Evolutionary conservation across 2,888 invertebrate species (phyloP).

Genomic region (Aromia moschata): DNA sequence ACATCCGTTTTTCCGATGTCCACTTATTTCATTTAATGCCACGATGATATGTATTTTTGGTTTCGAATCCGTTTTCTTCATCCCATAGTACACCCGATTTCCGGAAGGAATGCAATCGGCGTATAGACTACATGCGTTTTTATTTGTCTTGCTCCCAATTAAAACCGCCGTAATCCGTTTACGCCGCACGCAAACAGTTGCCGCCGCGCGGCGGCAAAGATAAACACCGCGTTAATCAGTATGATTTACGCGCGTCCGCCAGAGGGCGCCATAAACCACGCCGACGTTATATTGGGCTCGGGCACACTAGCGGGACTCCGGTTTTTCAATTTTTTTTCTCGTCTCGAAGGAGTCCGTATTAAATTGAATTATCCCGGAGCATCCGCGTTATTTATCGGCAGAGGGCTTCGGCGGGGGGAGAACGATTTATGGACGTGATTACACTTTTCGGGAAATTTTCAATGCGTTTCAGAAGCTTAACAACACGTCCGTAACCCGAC

Average conservation of each 20-base stretch:
- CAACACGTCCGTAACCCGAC: too few species aligned
- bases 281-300: constrained; percentile 22
- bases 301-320: constrained; percentile 28
- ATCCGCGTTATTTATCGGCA: constrained; percentile 17
- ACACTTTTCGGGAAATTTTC: too few species aligned
- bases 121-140: too few species aligned
- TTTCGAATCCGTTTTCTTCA: too few species aligned
- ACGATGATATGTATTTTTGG: too few species aligned
- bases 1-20: too few species aligned
- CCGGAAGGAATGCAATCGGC: too few species aligned
- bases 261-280: constrained; percentile 26
- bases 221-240: constrained; percentile 21
- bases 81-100: too few species aligned
- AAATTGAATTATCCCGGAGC: constrained; percentile 14
- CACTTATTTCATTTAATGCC: too few species aligned
- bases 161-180: too few species aligned
- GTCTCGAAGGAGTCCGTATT: constrained; percentile 1
- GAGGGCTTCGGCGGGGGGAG: not conserved
- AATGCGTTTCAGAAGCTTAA: too few species aligned
- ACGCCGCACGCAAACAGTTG: too few species aligned
- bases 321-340: constrained; percentile 26
- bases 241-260: constrained; percentile 14
- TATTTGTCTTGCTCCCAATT: constrained; percentile 9
- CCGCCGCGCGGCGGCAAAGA: constrained; percentile 4
- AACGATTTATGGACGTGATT: constrained; percentile 8